Percentiles rank a stretch among this genome's conserved stretches.
Conservation (phyloP, 1,140 invertebrate species). For the Drosophila hydei region DNA sequence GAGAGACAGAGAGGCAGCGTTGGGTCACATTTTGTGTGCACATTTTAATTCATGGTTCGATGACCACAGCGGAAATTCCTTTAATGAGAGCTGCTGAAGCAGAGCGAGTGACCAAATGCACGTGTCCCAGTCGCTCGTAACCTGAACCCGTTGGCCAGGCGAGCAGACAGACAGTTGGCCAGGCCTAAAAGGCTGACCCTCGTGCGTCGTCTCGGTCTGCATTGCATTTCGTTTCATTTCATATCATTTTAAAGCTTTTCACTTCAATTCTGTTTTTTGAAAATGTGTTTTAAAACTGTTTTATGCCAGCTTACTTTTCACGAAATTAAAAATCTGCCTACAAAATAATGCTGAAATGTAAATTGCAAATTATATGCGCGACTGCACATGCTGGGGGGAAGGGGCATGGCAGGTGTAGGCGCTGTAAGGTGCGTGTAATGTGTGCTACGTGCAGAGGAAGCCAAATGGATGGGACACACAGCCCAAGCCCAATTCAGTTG, state of each 20-base stretch:
- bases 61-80: slow-evolving; percentile 73
- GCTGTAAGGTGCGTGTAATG: slow-evolving; percentile 45
- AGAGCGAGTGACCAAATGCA: slow-evolving; percentile 45
- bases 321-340: slow-evolving; percentile 12
- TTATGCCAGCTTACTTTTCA: slow-evolving; percentile 15
- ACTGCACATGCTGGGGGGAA: slow-evolving; percentile 28
- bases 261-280: slow-evolving; percentile 8
- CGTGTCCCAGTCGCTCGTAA: slow-evolving; percentile 38
- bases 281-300: no score
- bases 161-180: slow-evolving; percentile 4
- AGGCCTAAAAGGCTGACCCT: slow-evolving; percentile 44
- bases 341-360: slow-evolving; percentile 52
- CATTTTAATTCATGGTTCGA: slow-evolving; percentile 72
- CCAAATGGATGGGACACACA: not conserved
- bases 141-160: slow-evolving; percentile 35
- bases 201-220: not conserved
- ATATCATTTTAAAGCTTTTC: slow-evolving; percentile 40
- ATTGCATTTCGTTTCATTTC: slow-evolving; percentile 44
- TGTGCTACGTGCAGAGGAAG: slow-evolving; percentile 39
- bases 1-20: not conserved
- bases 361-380: slow-evolving; percentile 58
- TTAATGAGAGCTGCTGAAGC: slow-evolving; percentile 53
- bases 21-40: slow-evolving; percentile 47
- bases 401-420: not conserved
- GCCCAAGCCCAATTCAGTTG: not conserved